Evolutionary conservation across 2,888 invertebrate genomes (phyloP), one percentile per base, ranked within the genome.

Genomic region (Synanthedon myopaeformis): DNA sequence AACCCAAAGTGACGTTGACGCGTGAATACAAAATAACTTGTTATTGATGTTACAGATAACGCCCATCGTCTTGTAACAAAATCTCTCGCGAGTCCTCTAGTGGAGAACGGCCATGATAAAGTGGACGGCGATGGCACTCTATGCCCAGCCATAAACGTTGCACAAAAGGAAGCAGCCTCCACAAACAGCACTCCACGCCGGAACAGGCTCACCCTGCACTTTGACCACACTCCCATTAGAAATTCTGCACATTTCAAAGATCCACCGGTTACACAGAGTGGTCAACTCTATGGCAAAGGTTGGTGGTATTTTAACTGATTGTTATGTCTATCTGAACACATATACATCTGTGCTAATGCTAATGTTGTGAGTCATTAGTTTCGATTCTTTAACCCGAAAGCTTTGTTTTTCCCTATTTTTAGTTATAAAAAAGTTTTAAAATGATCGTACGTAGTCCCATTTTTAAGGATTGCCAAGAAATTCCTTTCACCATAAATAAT

Each of bases 181-280:
- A 78, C 78, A 0, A 81, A 67, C 56, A 82, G 82, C 58, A 90
- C 91, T 1, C 91, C 92, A 0, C 88, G 90, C 59, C 67, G 83
- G 41, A 90, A 92, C 62, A 86, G 94, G 54, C 89, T 93, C 52
- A 94, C 94, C 0, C 67, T 94, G 57, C 92, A 94, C 68, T 89
- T 94, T 52, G 94, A 94, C 52, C 91, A 92, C 64, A 91, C 92
- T 23, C 91, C 92, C 0, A 72, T 89, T 3, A 86, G 92, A 65
- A 92, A 92, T 56, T 94, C 95, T 0, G 88, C 92, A 60, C 92
- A 93, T 74, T 89, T 94, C 54, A 91, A 94, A 67, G 95, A 96
- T 70, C 93, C 94, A 0, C 90, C 89, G 0, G 70, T 66, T 52
- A 65, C 83, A 17, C 69, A 64, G 6, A 58, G 57, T 12, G 79